Conservation (phyloP, 2,797 vertebrate species). For the Salmo trutta region DNA sequence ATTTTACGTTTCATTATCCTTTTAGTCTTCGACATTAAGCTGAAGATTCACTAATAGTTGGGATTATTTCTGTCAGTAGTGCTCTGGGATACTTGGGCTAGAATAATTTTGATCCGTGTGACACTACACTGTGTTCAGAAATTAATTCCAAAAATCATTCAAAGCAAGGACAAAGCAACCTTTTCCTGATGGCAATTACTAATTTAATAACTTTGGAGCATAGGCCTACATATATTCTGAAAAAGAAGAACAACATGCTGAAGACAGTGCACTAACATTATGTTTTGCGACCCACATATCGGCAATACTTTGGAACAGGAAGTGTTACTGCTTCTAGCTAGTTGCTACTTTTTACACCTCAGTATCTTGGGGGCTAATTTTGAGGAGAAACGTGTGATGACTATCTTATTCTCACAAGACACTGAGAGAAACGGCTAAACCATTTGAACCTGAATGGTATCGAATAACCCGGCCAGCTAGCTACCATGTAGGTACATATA, state of each 20-base stretch:
- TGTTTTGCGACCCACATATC: neutral
- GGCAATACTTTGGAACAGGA: neutral
- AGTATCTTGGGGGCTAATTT: slow-evolving; percentile 9
- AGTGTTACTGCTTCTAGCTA: neutral
- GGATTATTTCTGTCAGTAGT: neutral
- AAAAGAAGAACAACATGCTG: neutral
- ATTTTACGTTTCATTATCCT: slow-evolving; percentile 4
- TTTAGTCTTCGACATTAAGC: neutral
- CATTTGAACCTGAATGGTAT: slow-evolving; percentile 58
- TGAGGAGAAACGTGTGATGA: too few relatives aligned
- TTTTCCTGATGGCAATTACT: neutral
- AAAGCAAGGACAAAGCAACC: neutral
- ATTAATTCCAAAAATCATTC: neutral
- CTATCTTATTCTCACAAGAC: too few relatives aligned
- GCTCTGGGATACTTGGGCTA: neutral
- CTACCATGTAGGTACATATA: slow-evolving; percentile 48
- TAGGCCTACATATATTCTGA: neutral
- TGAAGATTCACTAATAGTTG: neutral
- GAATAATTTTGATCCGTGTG: neutral
- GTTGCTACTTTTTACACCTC: neutral
- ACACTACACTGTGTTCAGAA: neutral
- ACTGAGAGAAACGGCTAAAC: slow-evolving; percentile 45
- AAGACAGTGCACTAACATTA: neutral
- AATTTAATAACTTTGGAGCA: neutral
- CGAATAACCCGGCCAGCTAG: slow-evolving; percentile 56